Percentiles rank a stretch among this genome's conserved stretches.
phyloP scores from a whole-genome alignment of 37 sponge, comb jelly and placozoan genomes.

The Diacarnus erythraeanus region DNA sequence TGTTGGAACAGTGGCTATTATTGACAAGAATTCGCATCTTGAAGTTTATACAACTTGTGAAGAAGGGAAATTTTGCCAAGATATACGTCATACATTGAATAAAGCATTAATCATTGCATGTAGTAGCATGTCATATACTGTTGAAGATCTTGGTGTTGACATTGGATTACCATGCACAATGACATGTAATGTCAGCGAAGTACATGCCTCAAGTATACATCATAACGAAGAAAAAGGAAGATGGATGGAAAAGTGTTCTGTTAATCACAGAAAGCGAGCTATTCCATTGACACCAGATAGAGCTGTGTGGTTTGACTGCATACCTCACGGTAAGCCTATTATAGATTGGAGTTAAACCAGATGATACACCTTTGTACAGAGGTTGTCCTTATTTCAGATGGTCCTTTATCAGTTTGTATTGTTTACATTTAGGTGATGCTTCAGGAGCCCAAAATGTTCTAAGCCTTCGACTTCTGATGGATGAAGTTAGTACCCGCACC shows the following conservation, averaged over 20 bases:
- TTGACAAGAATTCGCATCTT: background rate
- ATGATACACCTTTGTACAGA: background rate
- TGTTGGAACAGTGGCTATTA: background rate
- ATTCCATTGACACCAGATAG: background rate
- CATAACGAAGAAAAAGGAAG: background rate
- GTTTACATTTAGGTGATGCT: background rate
- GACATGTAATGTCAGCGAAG: background rate
- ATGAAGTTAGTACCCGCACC: background rate
- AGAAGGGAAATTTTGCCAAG: background rate
- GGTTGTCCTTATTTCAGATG: background rate
- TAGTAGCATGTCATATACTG: background rate
- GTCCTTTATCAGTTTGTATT: background rate
- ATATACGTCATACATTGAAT: background rate
- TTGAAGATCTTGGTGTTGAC: background rate
- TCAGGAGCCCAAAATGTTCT: background rate
- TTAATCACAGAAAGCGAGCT: background rate
- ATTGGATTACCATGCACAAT: background rate
- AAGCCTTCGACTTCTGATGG: background rate
- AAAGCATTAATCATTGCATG: background rate
- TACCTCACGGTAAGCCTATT: no score
- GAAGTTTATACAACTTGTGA: slow-evolving; percentile 5
- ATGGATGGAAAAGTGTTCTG: background rate
- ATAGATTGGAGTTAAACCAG: no score
- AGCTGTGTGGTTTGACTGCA: background rate
- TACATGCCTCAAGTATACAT: background rate